phyloP scores from a whole-genome alignment of 2,888 invertebrate genomes.

The Brachylomia viminalis region DNA sequence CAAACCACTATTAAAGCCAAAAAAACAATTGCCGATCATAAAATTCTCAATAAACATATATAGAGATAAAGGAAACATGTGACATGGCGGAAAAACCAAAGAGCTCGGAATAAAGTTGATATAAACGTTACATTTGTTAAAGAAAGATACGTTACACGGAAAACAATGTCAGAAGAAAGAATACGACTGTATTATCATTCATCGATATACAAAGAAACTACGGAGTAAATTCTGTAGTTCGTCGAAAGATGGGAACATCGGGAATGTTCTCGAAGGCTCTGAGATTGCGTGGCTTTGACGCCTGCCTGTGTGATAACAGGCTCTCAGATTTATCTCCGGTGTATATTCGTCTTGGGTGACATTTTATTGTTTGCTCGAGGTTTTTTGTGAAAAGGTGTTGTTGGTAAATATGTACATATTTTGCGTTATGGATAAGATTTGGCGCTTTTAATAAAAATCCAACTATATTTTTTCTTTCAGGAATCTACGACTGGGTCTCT shows the following conservation, averaged over 20 bases:
- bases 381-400: constrained; percentile 22
- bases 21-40: constrained; percentile 53
- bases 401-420: constrained; percentile 31
- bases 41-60: constrained; percentile 49
- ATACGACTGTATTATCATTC: constrained; percentile 59
- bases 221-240: constrained; percentile 45
- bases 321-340: constrained; percentile 52
- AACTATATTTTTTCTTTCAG: neutral
- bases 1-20: constrained; percentile 19
- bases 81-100: constrained; percentile 48
- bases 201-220: constrained; percentile 50
- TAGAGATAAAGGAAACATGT: constrained; percentile 55
- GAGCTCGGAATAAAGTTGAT: constrained; percentile 55
- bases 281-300: constrained; percentile 66
- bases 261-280: constrained; percentile 47
- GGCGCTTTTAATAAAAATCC: neutral
- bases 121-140: constrained; percentile 65
- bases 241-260: constrained; percentile 47
- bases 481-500: neutral
- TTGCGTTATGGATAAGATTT: constrained; percentile 19
- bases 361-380: constrained; percentile 44
- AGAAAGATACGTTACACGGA: constrained; percentile 44
- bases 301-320: constrained; percentile 48
- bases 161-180: constrained; percentile 52
- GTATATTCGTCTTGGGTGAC: constrained; percentile 48